These are phyloP conservation scores for Drosophila formosana DNA, from an alignment of 2,888 invertebrate species.

Conservation along the genomic window DNA sequence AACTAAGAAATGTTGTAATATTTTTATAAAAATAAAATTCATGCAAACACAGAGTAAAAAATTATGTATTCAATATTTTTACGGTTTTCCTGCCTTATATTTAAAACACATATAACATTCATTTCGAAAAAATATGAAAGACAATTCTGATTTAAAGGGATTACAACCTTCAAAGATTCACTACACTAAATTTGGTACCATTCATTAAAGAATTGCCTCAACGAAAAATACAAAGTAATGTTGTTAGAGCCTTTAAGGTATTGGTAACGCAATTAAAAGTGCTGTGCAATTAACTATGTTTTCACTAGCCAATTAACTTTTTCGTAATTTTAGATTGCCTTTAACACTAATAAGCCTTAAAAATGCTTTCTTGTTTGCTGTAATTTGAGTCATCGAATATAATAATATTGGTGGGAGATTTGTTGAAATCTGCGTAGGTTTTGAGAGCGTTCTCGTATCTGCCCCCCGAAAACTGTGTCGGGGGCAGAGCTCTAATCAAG, in stretches of 20 bases:
- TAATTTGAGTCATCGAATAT: not conserved
- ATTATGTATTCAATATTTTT: too few species aligned
- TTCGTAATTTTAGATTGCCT: not conserved
- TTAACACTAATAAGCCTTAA: not conserved
- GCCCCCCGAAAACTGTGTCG: slow-evolving; percentile 7
- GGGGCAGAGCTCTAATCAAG: slow-evolving; percentile 11
- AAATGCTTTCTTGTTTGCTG: not conserved
- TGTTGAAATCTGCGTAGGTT: not conserved
- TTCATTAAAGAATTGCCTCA: not conserved
- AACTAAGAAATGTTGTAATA: too few species aligned
- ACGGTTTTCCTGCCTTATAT: too few species aligned
- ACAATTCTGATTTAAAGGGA: too few species aligned
- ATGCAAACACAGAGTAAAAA: too few species aligned
- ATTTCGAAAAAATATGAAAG: too few species aligned
- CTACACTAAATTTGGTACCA: not conserved
- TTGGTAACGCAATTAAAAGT: not conserved
- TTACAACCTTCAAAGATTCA: too few species aligned
- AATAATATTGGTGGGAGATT: not conserved
- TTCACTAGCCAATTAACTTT: slow-evolving; percentile 1
- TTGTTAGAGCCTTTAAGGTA: not conserved
- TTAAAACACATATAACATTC: too few species aligned
- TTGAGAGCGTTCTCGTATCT: slow-evolving; percentile 7
- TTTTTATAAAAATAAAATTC: too few species aligned
- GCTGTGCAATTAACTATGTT: not conserved
- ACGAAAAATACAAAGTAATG: not conserved